phyloP scores from a whole-genome alignment of 2,888 invertebrate species.

The Priocnemis perturbator region DNA sequence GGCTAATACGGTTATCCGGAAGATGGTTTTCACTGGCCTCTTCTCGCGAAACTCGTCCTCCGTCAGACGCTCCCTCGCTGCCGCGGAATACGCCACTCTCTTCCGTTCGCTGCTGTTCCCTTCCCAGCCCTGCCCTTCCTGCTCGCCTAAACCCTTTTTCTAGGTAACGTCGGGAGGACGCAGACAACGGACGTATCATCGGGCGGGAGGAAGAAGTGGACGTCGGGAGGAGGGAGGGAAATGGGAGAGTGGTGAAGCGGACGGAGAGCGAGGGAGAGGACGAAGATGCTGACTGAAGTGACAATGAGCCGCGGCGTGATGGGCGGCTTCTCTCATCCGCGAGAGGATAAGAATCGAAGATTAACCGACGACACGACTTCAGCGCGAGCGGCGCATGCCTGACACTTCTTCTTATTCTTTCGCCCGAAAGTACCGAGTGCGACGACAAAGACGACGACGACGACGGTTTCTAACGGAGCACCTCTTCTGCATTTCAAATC shows the following conservation, averaged over 20 bases:
- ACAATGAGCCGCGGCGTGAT: conserved; percentile 38
- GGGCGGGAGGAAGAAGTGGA: not conserved
- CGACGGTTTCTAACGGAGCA: conserved; percentile 39
- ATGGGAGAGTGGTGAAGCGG: conserved; percentile 2
- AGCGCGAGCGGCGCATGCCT: conserved; percentile 34
- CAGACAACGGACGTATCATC: conserved; percentile 16
- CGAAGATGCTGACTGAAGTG: conserved; percentile 38
- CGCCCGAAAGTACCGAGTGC: no score
- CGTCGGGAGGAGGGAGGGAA: not conserved
- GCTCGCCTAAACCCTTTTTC: conserved; percentile 52
- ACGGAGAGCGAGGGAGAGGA: conserved; percentile 1
- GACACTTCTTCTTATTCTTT: no score
- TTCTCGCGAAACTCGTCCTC: conserved; percentile 41
- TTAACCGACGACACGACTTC: conserved; percentile 40
- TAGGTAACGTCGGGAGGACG: conserved; percentile 17
- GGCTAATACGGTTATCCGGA: conserved; percentile 71
- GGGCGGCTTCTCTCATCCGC: conserved; percentile 3
- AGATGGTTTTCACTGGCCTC: conserved; percentile 59
- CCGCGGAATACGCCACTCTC: conserved; percentile 8
- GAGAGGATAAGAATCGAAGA: conserved; percentile 48
- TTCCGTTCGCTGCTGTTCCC: conserved; percentile 23
- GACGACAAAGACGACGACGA: not conserved
- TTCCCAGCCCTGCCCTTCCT: no score
- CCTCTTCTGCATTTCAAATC: conserved; percentile 57
- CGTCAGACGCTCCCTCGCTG: conserved; percentile 19